A percentile compares a stretch with the other conserved stretches of the same genome.
phyloP scores from a whole-genome alignment of 2,797 vertebrate species.

The Enteromius anoplus region DNA sequence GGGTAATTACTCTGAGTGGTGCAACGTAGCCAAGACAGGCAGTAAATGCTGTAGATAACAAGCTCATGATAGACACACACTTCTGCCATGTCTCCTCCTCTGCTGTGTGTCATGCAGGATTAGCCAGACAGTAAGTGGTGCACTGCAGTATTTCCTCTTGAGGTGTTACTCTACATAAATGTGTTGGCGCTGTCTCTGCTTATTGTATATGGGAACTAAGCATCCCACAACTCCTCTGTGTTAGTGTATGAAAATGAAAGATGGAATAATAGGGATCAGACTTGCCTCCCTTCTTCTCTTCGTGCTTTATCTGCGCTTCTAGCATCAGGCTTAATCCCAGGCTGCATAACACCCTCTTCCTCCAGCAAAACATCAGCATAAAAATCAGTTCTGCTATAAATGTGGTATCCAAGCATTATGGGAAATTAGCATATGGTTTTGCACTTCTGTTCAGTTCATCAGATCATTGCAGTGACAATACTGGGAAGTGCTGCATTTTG shows the following conservation, averaged over 20 bases:
- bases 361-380: slow-evolving; percentile 52
- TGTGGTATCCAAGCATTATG: slow-evolving; percentile 21
- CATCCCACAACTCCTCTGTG: slow-evolving; percentile 18
- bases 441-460: not conserved
- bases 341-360: slow-evolving; percentile 44
- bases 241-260: slow-evolving; percentile 36
- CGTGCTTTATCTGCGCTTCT: slow-evolving; percentile 40
- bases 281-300: slow-evolving; percentile 49
- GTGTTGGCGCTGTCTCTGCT: slow-evolving; percentile 27
- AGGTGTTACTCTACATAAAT: slow-evolving; percentile 38
- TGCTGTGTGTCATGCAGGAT: slow-evolving; percentile 47
- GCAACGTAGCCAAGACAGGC: slow-evolving; percentile 57
- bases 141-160: slow-evolving; percentile 58
- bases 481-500: slow-evolving; percentile 13
- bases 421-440: not conserved
- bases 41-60: slow-evolving; percentile 53
- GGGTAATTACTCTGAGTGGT: slow-evolving; percentile 59
- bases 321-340: slow-evolving; percentile 56
- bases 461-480: not conserved
- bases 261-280: slow-evolving; percentile 28
- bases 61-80: slow-evolving; percentile 45
- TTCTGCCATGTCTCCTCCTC: slow-evolving; percentile 40
- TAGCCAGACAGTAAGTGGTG: slow-evolving; percentile 54
- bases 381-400: slow-evolving; percentile 10
- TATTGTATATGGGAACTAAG: slow-evolving; percentile 37